phyloP scores from a whole-genome alignment of 2,797 vertebrate genomes.

The Bovichtus diacanthus region DNA sequence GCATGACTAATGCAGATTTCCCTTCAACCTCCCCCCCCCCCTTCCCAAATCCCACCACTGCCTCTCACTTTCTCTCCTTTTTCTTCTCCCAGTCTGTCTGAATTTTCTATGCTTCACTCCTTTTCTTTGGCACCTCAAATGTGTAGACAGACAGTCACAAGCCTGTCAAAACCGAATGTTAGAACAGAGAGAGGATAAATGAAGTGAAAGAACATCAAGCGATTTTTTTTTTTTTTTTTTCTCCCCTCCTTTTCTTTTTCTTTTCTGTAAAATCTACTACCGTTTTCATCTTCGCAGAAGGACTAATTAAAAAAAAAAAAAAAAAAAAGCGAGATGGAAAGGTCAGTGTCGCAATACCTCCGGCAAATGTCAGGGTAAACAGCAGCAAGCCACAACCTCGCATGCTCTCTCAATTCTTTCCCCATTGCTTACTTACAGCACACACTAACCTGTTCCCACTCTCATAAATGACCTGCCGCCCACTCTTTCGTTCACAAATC shows the following conservation, averaged over 20 bases:
- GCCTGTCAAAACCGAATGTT: constrained; percentile 65
- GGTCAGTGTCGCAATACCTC: constrained; percentile 71
- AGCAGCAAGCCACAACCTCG: constrained; percentile 37
- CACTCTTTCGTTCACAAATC: constrained; percentile 21
- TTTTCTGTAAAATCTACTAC: constrained; percentile 49
- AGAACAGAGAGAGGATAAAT: constrained; percentile 50
- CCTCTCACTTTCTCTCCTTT: constrained; percentile 40
- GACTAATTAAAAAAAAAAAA: constrained; percentile 72
- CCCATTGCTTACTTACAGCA: constrained; percentile 6
- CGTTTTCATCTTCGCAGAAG: constrained; percentile 67
- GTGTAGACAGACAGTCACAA: constrained; percentile 66
- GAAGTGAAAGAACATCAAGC: constrained; percentile 55
- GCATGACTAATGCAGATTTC: constrained; percentile 71
- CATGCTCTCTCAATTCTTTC: background rate
- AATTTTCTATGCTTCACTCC: constrained; percentile 49
- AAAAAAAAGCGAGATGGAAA: constrained; percentile 66
- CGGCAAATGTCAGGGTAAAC: constrained; percentile 78
- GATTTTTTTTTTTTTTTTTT: constrained; percentile 30
- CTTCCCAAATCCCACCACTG: constrained; percentile 27
- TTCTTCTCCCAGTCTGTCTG: constrained; percentile 34
- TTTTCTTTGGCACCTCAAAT: constrained; percentile 55
- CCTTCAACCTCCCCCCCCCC: constrained; percentile 19
- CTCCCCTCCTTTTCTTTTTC: constrained; percentile 32
- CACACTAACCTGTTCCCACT: constrained; percentile 59
- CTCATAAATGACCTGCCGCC: constrained; percentile 43